Percentiles rank a stretch among this genome's conserved stretches.
Evolutionary conservation across 2,888 invertebrate genomes (phyloP).

Genomic region (Tinea trinotella): DNA sequence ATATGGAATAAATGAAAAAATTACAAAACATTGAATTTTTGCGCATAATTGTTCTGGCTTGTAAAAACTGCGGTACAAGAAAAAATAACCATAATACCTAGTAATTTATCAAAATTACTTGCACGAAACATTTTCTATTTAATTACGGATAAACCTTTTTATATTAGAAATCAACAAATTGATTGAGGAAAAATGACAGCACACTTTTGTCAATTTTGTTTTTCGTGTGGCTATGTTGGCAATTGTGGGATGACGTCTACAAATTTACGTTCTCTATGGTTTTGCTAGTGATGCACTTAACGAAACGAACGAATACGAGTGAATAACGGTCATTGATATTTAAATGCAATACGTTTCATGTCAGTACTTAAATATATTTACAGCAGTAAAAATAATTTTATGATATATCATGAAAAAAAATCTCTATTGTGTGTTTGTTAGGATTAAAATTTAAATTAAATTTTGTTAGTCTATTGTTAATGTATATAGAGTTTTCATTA

Average conservation of each 20-base stretch:
- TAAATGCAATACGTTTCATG: too few species aligned
- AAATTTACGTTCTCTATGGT: neutral
- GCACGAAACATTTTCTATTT: constrained; percentile 72
- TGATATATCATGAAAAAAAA: too few species aligned
- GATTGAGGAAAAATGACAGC: constrained; percentile 59
- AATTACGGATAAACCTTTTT: constrained; percentile 35
- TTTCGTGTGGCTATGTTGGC: constrained; percentile 26
- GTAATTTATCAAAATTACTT: constrained; percentile 76
- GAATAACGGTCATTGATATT: too few species aligned
- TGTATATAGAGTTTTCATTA: too few species aligned
- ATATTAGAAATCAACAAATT: constrained; percentile 57
- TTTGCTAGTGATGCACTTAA: too few species aligned
- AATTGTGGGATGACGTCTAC: neutral
- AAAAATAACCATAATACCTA: constrained; percentile 53
- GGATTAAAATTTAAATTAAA: too few species aligned
- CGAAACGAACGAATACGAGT: too few species aligned
- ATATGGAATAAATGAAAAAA: neutral
- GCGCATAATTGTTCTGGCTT: neutral
- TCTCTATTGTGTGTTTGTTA: too few species aligned
- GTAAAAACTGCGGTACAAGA: neutral
- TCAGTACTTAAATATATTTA: too few species aligned
- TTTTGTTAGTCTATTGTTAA: too few species aligned
- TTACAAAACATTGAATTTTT: neutral
- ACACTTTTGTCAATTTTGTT: constrained; percentile 57
- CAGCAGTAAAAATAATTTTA: too few species aligned